These are phyloP conservation scores for Gymnorhina tibicen DNA, from an alignment of 2,113 vertebrate genomes.

Conservation along the genomic window DNA sequence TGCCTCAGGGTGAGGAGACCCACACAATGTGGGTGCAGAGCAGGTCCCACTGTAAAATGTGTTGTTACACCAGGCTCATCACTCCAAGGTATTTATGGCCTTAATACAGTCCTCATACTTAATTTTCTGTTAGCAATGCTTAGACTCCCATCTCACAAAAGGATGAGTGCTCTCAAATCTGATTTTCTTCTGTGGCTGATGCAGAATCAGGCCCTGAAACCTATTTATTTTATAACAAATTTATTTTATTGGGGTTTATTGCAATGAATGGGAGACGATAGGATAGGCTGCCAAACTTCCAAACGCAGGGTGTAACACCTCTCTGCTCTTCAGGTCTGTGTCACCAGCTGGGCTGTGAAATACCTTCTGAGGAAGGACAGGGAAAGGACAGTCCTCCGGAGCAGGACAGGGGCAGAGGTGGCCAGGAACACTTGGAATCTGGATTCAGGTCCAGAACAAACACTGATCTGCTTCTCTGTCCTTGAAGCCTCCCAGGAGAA, in stretches of 20 bases:
- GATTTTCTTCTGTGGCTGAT: background rate
- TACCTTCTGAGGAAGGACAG: background rate
- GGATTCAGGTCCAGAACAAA: background rate
- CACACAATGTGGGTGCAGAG: rapidly evolving
- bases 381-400: background rate
- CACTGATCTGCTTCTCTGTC: background rate
- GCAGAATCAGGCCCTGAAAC: background rate
- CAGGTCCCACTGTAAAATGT: background rate
- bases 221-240: background rate
- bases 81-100: background rate
- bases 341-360: background rate
- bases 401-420: background rate
- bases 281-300: background rate
- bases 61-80: background rate
- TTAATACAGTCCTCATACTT: background rate
- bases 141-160: background rate
- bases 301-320: rapidly evolving
- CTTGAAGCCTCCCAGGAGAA: background rate
- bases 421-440: background rate
- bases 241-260: background rate
- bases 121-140: background rate
- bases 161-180: background rate
- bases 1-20: background rate
- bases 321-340: background rate
- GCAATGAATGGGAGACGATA: background rate